Conservation (phyloP, 2,797 vertebrate genomes). For the Chaunax sp. region DNA sequence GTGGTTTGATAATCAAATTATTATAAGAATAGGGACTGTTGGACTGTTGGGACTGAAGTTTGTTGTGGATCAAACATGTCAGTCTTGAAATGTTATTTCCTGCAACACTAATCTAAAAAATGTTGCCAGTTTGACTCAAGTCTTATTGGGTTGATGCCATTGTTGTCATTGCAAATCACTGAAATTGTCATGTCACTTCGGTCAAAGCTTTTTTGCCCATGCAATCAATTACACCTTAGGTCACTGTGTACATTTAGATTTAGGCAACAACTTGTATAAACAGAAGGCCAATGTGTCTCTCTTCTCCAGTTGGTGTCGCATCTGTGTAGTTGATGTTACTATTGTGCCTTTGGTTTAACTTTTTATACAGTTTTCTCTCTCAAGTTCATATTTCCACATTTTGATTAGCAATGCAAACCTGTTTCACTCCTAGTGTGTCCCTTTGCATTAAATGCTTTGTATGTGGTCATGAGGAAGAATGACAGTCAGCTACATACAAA, state of each 20-base stretch:
- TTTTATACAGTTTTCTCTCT: conserved; percentile 11
- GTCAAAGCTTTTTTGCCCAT: too few relatives aligned
- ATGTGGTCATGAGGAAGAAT: too few relatives aligned
- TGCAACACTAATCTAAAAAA: conserved; percentile 19
- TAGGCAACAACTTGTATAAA: not conserved
- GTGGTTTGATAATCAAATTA: conserved; percentile 23
- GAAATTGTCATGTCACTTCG: not conserved
- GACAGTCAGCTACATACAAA: too few relatives aligned
- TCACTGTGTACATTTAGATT: conserved; percentile 32
- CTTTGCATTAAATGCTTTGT: too few relatives aligned
- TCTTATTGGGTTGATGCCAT: conserved; percentile 32
- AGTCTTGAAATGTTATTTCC: conserved; percentile 7
- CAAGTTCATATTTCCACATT: conserved; percentile 11
- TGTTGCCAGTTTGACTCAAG: not conserved
- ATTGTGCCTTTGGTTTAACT: conserved; percentile 66
- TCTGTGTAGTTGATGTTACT: conserved; percentile 50
- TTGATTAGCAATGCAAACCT: not conserved
- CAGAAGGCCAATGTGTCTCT: conserved; percentile 5
- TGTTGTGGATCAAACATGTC: too few relatives aligned
- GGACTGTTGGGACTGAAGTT: too few relatives aligned
- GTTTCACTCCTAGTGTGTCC: too few relatives aligned
- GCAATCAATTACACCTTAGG: not conserved
- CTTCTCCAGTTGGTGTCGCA: conserved; percentile 14
- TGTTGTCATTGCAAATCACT: conserved; percentile 27
- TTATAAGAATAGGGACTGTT: too few relatives aligned